Evolutionary conservation across 1,140 invertebrate genomes (phyloP), one percentile per base, ranked within the genome.

Genomic region (Rhynchophorus ferrugineus): DNA sequence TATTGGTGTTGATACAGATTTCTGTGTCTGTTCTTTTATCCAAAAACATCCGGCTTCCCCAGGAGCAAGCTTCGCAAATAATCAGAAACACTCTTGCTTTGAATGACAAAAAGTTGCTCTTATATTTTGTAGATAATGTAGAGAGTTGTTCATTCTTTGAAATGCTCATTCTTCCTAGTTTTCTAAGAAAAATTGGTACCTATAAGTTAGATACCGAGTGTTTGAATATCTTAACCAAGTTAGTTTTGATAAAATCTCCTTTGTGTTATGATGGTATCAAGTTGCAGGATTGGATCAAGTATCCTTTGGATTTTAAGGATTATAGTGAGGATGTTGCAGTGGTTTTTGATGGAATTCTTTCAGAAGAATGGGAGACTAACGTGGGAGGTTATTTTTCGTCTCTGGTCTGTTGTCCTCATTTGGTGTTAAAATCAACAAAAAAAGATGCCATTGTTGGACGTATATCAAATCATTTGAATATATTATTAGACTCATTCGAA

Each of bases 91-190:
- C 83, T 7, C 61, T 87, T 3, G 70, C 69, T 7, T 64, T 81
- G 0, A 69, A 73, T 45, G 69, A 77, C 60, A 69, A 70, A 51
- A 64, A 73, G 17, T 72, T 84, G 8, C 72, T 83, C 6, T 70
- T 82, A 9, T 70, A 74, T 35, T 80, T 85, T 60, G 75, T 87
- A 1, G 74, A 80, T 59, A 78, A 79, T 66, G 71, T 85, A 1
- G 73, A 81, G 20, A 64, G 75, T 38, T 84, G 82, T 65, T 73
- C 79, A 3, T 78, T 80, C 37, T 89, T 90, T 68, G 85, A 88
- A 66, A 72, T 80, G 39, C 70, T 87, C 39, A 75, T 91, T 45
- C 66, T 91, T 44, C 84, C 87, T 0, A 71, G 75, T 29, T 76
- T 88, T 24, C 60, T 89, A 9, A 72, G 75, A 8, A 79, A 75